Conservation (phyloP, 1,140 invertebrate genomes). For the Drosophila pruinosa region DNA sequence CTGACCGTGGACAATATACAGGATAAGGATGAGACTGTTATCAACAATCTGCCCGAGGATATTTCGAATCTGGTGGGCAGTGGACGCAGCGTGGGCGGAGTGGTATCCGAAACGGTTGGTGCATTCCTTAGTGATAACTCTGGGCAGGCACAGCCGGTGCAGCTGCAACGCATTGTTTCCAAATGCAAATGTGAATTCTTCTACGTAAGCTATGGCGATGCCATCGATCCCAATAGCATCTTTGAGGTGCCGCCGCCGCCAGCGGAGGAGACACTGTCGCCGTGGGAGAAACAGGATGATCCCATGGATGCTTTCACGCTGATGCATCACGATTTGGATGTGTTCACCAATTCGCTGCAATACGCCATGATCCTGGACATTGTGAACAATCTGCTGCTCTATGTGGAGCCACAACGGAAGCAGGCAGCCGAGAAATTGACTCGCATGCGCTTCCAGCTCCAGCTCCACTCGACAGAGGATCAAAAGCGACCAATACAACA, state of each 20-base stretch:
- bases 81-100: conserved; percentile 97
- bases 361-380: conserved; percentile 98
- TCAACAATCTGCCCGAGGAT: conserved; percentile 92
- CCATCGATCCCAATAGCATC: conserved; percentile 87
- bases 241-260: conserved; percentile 87
- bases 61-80: conserved; percentile 95
- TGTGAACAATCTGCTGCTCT: conserved; percentile 97
- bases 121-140: conserved; percentile 86
- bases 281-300: conserved; percentile 91
- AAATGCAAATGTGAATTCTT: conserved; percentile 99
- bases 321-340: conserved; percentile 98
- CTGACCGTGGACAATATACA: conserved; percentile 95
- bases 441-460: conserved; percentile 95
- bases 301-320: conserved; percentile 98
- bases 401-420: conserved; percentile 97
- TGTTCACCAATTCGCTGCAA: conserved; percentile 97
- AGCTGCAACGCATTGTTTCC: conserved; percentile 97
- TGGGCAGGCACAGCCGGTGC: conserved; percentile 82
- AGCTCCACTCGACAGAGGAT: conserved; percentile 94
- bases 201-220: conserved; percentile 96
- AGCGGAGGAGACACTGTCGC: conserved; percentile 87
- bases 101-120: conserved; percentile 95
- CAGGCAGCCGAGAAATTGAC: conserved; percentile 94
- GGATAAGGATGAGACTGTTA: conserved; percentile 92
- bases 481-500: conserved; percentile 95